Evolutionary conservation across 2,888 invertebrate species (phyloP), one percentile per base, ranked within the genome.

Genomic region (Idaea dimidiata): DNA sequence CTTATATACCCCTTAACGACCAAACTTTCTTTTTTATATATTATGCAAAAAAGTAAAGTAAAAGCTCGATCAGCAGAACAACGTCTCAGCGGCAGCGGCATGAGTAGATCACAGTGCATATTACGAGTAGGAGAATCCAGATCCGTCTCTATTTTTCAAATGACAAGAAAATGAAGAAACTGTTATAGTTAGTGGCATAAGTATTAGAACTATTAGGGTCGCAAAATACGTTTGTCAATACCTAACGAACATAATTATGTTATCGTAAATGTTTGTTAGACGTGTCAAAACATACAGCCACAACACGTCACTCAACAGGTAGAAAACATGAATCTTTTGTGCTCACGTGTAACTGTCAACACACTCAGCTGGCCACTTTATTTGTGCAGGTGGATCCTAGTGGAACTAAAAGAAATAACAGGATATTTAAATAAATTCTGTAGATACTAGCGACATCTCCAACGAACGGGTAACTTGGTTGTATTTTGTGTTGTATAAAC

Each of bases 261-360:
- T 43, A 43, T 43, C 43, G 43, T 43, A 43, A 32, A 43, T 14
- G 43, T 24, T 3, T 3, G 24, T 24, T 24, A 24, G 43, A 84
- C 84, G 83, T 83, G 82, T 59, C 53, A 72, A 43, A 43, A 14
- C 43, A 14, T 43, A 43, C 14, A 43, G 8, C 6, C 0, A 0
- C 43, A 43, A 43, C 43, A 43, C 43, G 43, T 43, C 43, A 43
- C 43, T 14, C 43, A 10, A 43, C 43, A 43, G 43, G 14, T 43
- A 43, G 43, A 43, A 43, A 43, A 43, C 43, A 43, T 43, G 59
- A 17, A 57, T 59, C 53, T 64, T 62, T 67, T 69, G 67, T 65
- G 55, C 63, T 62, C 66, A 63, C 63, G 63, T 59, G 60, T 67
- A 59, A 69, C 60, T 67, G 60, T 69, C 60, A 63, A 17, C 16